A percentile compares a stretch with the other conserved stretches of the same genome.
phyloP scores from a whole-genome alignment of 2,113 vertebrate species.

The Lagenorhynchus albirostris region DNA sequence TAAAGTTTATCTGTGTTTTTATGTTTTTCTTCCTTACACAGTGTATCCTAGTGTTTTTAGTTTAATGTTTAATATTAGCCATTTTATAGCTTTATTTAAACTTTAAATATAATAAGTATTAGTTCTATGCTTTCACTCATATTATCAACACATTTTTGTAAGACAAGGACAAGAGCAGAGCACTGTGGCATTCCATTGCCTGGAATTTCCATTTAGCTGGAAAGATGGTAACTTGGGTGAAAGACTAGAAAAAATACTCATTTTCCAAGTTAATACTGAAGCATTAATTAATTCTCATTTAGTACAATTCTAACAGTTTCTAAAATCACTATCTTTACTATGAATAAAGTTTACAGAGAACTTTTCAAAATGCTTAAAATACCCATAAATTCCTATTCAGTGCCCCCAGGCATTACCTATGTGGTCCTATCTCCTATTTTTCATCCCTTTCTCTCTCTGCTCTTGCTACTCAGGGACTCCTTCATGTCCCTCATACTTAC shows the following conservation, averaged over 20 bases:
- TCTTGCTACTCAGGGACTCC: not conserved
- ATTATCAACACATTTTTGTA: not conserved
- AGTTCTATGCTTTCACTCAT: not conserved
- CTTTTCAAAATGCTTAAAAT: not conserved
- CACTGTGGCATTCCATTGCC: not conserved
- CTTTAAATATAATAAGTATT: not conserved
- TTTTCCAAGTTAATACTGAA: not conserved
- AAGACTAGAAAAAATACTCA: not conserved
- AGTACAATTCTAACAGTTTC: not conserved
- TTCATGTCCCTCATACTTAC: accelerated
- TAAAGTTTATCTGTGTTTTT: not conserved
- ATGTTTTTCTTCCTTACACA: not conserved
- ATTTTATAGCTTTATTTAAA: not conserved
- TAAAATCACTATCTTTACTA: not conserved
- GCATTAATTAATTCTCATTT: not conserved
- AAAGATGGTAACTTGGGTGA: not conserved
- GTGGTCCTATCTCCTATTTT: not conserved
- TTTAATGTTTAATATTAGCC: not conserved
- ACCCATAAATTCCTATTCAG: not conserved
- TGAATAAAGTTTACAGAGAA: not conserved
- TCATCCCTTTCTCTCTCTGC: not conserved
- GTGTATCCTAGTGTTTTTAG: not conserved
- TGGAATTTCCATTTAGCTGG: not conserved
- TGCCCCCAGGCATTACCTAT: not conserved
- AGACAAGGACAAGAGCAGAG: not conserved